Evolutionary conservation across 2,797 vertebrate species (phyloP).

Genomic region (Rhabdomys pumilio): DNA sequence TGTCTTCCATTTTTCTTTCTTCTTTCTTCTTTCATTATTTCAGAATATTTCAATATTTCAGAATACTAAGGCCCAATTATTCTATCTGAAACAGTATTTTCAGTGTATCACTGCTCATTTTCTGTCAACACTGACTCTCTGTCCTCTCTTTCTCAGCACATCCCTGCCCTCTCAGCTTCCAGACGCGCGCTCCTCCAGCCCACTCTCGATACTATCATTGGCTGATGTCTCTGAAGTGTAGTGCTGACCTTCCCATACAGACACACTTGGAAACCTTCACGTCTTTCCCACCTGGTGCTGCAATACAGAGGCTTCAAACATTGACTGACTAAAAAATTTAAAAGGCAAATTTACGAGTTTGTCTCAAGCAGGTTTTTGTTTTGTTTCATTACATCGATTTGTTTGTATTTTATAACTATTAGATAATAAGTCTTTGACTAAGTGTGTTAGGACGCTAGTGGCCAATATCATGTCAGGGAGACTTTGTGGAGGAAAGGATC

Average conservation of each 20-base stretch:
- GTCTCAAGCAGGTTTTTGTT: background rate
- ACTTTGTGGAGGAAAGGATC: background rate
- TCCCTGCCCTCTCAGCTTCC: background rate
- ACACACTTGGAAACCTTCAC: background rate
- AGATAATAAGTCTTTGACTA: slow-evolving; percentile 8
- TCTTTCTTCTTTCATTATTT: too few relatives aligned
- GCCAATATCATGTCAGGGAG: background rate
- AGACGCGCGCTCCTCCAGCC: background rate
- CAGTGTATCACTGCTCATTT: background rate
- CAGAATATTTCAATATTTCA: too few relatives aligned
- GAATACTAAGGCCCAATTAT: background rate
- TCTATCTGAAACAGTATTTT: slow-evolving; percentile 37
- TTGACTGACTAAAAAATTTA: background rate
- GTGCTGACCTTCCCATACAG: background rate
- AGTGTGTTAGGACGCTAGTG: slow-evolving; percentile 8
- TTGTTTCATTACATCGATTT: background rate
- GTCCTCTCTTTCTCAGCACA: background rate
- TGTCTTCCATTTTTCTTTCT: slow-evolving; percentile 27
- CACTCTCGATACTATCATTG: background rate
- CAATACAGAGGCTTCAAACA: background rate
- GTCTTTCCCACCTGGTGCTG: background rate
- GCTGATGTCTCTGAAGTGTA: slow-evolving; percentile 4
- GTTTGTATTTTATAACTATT: slow-evolving; percentile 18
- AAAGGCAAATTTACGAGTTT: slow-evolving; percentile 30
- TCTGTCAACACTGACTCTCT: background rate